Conservation (phyloP, 53 echinoderm and acorn worm species). For the Paracentrotus lividus region DNA sequence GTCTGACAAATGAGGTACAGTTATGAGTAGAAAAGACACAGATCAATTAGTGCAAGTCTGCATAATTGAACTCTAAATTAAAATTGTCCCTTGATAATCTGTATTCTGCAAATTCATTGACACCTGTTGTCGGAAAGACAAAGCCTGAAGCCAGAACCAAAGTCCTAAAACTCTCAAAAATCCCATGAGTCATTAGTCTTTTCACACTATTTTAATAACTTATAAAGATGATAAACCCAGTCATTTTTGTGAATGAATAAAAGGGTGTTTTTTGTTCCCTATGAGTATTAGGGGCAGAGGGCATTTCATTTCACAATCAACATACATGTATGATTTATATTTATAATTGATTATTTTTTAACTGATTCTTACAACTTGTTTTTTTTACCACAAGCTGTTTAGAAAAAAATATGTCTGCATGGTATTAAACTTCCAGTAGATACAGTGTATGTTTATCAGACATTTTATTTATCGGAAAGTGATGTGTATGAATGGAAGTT, state of each 20-base stretch:
- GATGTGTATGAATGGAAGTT: background rate
- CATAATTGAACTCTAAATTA: background rate
- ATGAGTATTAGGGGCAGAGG: too few species aligned
- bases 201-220: too few species aligned
- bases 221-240: too few species aligned
- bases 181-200: too few species aligned
- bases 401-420: background rate
- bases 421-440: background rate
- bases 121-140: background rate
- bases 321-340: too few species aligned
- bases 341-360: too few species aligned
- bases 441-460: background rate
- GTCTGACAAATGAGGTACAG: background rate
- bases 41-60: background rate
- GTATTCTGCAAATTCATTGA: background rate
- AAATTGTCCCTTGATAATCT: background rate
- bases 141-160: background rate
- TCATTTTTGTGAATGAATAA: too few species aligned
- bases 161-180: background rate
- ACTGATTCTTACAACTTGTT: too few species aligned
- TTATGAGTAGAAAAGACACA: background rate
- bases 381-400: background rate
- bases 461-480: background rate
- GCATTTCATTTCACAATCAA: too few species aligned
- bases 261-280: too few species aligned